Base-by-base conservation (phyloP, 2,113 vertebrate species). In the Salvelinus alpinus region DNA sequence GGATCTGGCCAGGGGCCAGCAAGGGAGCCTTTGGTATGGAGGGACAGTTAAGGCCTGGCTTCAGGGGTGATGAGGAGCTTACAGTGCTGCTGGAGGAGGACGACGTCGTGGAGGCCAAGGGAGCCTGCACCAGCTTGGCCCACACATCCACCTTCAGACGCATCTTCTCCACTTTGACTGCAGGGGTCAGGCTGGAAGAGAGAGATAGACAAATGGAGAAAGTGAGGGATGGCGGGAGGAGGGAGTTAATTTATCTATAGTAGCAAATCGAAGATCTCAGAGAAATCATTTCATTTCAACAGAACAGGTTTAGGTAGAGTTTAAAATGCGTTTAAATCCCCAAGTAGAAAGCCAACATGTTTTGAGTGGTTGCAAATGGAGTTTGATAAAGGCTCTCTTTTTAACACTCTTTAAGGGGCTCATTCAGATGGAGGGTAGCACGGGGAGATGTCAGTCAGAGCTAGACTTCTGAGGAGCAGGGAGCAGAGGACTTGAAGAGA, bases 1-100 rank as follows among this genome's bases (percentile, higher is more conserved):
- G 95, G 91, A 98, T 96, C 91, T 97, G 98, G 93, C 95, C 95
- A 77, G 96, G 93, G 88, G 96, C 95, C 95, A 94, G 94, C 94
- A 95, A 95, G 94, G 95, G 94, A 95, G 96, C 96, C 98, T 98
- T 99, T 99, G 97, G 98, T 99, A 98, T 96, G 94, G 96, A 96
- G 94, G 96, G 94, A 94, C 94, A 97, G 94, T 97, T 99, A 99
- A 98, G 97, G 97, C 96, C 96, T 96, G 95, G 91, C 95, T 98
- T 99, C 92, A 95, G 93, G 94, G 95, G 95, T 92, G 97, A 91
- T 74, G 85, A 87, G 85, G 88, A 95, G 94, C 95, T 99, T 96
- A 97, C 96, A 97, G 98, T 94, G 95, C 95, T 94, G 94, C 95
- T 96, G 94, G 95, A 96, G 90, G 95, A 95, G 92, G 94, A 88